These are phyloP conservation scores for Eupithecia pulchellata DNA, from an alignment of 2,888 invertebrate species.

Conservation along the genomic window DNA sequence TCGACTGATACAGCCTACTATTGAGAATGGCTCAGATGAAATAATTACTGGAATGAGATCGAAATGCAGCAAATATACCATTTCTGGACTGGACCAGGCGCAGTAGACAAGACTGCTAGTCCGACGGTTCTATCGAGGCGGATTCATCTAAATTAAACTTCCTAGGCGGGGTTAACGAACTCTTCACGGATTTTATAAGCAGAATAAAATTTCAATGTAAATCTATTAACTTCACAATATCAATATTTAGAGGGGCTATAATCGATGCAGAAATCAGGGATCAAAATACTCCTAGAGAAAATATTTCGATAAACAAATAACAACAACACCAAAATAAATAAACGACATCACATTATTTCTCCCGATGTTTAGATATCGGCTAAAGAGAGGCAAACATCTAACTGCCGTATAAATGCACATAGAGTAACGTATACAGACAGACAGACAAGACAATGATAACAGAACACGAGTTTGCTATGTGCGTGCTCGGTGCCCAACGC, in stretches of 20 bases:
- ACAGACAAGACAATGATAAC: constrained; percentile 81
- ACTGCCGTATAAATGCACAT: constrained; percentile 83
- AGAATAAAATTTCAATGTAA: constrained; percentile 68
- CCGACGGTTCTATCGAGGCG: constrained; percentile 79
- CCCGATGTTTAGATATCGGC: constrained; percentile 73
- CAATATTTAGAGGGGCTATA: constrained; percentile 80
- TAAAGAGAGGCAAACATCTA: constrained; percentile 84
- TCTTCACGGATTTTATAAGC: constrained; percentile 59
- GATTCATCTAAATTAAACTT: constrained; percentile 77
- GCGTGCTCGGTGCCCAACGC: constrained; percentile 54
- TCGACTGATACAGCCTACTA: constrained; percentile 67
- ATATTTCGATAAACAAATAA: constrained; percentile 67
- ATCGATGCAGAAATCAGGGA: constrained; percentile 79
- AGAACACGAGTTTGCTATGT: constrained; percentile 79
- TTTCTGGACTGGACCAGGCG: constrained; percentile 69
- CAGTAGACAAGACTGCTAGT: constrained; percentile 73
- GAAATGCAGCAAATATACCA: constrained; percentile 70
- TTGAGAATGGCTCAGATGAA: constrained; percentile 57
- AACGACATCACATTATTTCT: constrained; percentile 74
- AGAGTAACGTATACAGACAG: constrained; percentile 74
- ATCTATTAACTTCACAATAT: constrained; percentile 79
- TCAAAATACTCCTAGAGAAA: constrained; percentile 77
- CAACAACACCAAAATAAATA: constrained; percentile 82
- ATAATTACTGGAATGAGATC: constrained; percentile 59
- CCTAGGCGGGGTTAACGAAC: constrained; percentile 73